Evolutionary conservation across 2,888 invertebrate genomes (phyloP).

Genomic region (Clanis bilineata): DNA sequence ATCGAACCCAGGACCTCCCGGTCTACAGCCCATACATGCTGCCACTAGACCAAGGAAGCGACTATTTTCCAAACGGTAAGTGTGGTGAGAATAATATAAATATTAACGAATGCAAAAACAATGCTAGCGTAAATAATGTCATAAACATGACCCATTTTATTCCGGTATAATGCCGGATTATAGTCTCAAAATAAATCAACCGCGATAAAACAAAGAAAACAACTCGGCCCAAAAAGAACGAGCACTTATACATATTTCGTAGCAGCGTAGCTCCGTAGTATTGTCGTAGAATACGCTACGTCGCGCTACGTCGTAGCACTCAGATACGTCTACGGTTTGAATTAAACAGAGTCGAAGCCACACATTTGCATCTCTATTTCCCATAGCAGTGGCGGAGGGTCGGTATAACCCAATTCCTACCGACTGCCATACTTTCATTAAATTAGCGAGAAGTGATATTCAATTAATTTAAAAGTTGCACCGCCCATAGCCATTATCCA

Average conservation of each 20-base stretch:
- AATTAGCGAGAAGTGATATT: too few relatives aligned
- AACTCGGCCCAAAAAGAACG: constrained; percentile 32
- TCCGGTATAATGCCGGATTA: not conserved
- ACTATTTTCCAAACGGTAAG: not conserved
- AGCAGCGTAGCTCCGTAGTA: constrained; percentile 40
- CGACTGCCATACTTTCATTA: too few relatives aligned
- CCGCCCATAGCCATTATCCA: too few relatives aligned
- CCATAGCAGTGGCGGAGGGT: too few relatives aligned
- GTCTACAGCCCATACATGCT: too few relatives aligned
- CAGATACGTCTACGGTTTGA: constrained; percentile 27
- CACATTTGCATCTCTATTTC: not conserved
- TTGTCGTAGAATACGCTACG: constrained; percentile 36
- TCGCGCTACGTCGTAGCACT: constrained; percentile 36
- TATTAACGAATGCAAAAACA: not conserved
- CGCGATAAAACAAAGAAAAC: constrained; percentile 19
- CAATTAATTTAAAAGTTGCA: too few relatives aligned
- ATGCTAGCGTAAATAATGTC: constrained; percentile 1
- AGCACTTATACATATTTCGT: constrained; percentile 36
- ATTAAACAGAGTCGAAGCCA: constrained; percentile 15
- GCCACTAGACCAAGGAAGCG: not conserved
- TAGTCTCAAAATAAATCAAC: constrained; percentile 13
- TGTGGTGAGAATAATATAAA: constrained; percentile 4
- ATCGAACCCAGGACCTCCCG: too few relatives aligned
- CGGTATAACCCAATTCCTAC: too few relatives aligned
- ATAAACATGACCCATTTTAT: constrained; percentile 6